Conservation (phyloP, 2,113 vertebrate species). For the Oncorhynchus mykiss region DNA sequence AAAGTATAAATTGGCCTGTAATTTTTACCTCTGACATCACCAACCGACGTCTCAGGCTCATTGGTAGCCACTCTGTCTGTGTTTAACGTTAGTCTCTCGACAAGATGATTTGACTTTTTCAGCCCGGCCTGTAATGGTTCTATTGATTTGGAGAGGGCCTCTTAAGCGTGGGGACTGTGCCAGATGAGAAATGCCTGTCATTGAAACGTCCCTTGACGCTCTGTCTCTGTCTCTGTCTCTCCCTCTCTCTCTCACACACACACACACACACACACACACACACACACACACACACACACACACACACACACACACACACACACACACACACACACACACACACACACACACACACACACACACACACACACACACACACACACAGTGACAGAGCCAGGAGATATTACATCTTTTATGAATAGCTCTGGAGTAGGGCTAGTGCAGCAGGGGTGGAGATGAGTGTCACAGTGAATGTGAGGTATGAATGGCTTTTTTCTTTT, state of each 20-base stretch:
- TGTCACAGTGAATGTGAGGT: slow-evolving; percentile 26
- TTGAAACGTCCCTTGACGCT: too few species aligned
- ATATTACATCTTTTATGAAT: slow-evolving; percentile 16
- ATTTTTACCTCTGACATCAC: too few species aligned
- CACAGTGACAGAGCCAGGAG: background rate
- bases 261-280: background rate
- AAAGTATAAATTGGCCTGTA: too few species aligned
- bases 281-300: background rate
- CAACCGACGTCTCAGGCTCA: too few species aligned
- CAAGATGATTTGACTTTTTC: too few species aligned
- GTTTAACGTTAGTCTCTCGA: too few species aligned
- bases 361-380: background rate
- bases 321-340: background rate
- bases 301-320: background rate
- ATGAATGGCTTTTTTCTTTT: slow-evolving; percentile 28
- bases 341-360: background rate
- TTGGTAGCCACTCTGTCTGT: too few species aligned
- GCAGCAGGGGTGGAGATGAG: slow-evolving; percentile 9
- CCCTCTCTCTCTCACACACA: slow-evolving; percentile 9
- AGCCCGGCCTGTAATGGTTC: too few species aligned
- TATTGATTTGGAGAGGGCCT: too few species aligned
- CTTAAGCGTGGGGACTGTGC: too few species aligned
- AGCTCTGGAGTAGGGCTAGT: background rate
- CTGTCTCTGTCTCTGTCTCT: too few species aligned
- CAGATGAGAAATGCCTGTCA: too few species aligned